Conservation (phyloP, 2,888 invertebrate species). For the Corythucha ciliata region DNA sequence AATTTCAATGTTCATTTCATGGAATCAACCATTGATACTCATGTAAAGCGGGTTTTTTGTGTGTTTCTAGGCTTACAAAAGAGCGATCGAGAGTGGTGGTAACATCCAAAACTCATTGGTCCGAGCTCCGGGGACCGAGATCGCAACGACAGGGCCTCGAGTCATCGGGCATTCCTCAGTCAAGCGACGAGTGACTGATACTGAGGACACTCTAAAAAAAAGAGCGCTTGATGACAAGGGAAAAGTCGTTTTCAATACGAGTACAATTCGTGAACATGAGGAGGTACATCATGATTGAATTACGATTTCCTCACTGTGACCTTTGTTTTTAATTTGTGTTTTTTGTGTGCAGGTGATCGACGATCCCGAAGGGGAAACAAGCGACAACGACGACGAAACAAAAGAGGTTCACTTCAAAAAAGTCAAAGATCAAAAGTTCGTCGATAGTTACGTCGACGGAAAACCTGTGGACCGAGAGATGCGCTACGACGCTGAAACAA, state of each 20-base stretch:
- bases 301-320: not conserved
- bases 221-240: constrained; percentile 72
- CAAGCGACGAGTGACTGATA: constrained; percentile 72
- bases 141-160: constrained; percentile 36
- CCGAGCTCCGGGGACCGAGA: constrained; percentile 30
- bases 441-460: constrained; percentile 74
- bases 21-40: too few species aligned
- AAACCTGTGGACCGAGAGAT: constrained; percentile 70
- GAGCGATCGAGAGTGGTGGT: constrained; percentile 48
- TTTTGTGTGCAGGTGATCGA: constrained; percentile 22
- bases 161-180: constrained; percentile 66
- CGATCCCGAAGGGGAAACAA: constrained; percentile 18
- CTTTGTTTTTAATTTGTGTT: not conserved
- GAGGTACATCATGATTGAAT: constrained; percentile 42
- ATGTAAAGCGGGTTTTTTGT: too few species aligned
- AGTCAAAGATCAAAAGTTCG: constrained; percentile 69
- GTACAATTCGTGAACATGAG: constrained; percentile 74
- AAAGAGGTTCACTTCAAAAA: constrained; percentile 50
- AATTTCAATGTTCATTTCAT: too few species aligned
- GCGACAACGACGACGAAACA: constrained; percentile 40
- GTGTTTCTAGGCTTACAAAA: constrained; percentile 58
- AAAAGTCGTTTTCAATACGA: constrained; percentile 74
- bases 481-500: constrained; percentile 46
- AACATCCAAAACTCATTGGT: constrained; percentile 57
- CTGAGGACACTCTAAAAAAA: constrained; percentile 70